phyloP scores from a whole-genome alignment of 2,888 invertebrate species.

The Cryptocheilus praepositus region DNA sequence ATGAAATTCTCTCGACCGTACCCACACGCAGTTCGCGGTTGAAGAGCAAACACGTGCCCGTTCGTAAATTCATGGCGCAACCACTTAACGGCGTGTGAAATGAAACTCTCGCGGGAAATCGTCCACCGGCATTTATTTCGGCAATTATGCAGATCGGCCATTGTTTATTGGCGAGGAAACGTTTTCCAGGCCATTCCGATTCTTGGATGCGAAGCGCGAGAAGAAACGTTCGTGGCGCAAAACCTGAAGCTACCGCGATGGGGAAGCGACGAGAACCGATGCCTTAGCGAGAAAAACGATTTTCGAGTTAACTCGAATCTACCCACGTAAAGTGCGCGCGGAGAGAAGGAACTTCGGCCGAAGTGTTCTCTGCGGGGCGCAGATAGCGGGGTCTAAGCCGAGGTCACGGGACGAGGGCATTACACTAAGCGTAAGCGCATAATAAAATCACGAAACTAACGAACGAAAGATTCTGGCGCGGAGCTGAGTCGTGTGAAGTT shows the following conservation, averaged over 20 bases:
- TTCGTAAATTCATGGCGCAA: not conserved
- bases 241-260: not conserved
- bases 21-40: no score
- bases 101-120: no score
- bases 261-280: not conserved
- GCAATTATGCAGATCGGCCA: not conserved
- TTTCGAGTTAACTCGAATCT: slow-evolving; percentile 12
- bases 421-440: slow-evolving; percentile 55
- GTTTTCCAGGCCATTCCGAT: no score
- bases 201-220: no score
- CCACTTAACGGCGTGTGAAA: no score
- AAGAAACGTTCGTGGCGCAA: no score
- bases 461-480: slow-evolving; percentile 42
- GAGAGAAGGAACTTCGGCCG: slow-evolving; percentile 5
- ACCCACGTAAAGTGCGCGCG: slow-evolving; percentile 7
- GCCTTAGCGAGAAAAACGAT: slow-evolving; percentile 2
- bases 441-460: slow-evolving; percentile 56
- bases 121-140: not conserved
- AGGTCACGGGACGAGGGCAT: slow-evolving; percentile 56
- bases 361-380: slow-evolving; percentile 40
- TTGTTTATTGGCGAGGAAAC: no score
- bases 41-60: not conserved
- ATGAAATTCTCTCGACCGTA: no score
- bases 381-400: slow-evolving; percentile 56
- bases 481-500: slow-evolving; percentile 33